Evolutionary conservation across 2,113 vertebrate species (phyloP), one percentile per base, ranked within the genome.

Genomic region (Panthera uncia): DNA sequence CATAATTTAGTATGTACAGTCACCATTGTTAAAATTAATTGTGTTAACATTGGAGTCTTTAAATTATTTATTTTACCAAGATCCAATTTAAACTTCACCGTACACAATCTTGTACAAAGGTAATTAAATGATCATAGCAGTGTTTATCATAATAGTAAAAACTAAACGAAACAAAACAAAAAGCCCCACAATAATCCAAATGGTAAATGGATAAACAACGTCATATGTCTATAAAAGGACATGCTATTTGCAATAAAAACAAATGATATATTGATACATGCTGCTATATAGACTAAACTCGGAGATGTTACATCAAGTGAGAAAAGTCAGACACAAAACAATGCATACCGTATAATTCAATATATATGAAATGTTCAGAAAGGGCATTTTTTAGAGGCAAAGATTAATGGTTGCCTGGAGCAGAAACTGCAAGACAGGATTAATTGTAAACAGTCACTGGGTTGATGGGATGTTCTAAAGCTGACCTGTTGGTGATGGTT

Each of bases 61-160:
- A 87, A 82, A n/a, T 69, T 69, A 85, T 85, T 95, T 79, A 76
- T 63, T 90, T 92, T 57, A 91, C 25, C 38, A 85, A 95, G 71
- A 50, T 50, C 31, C 63, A 80, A 91, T 19, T 91, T 91, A 71
- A 68, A 91, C 48, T 85, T 85, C 38, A 79, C 3, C 10, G 5
- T 45, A 57, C 16, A 85, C 85, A 85, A 71, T 13, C 1, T 31
- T 88, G 11, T 81, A 29, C 41, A 92, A 88, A 88, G 1, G 11
- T 69, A 81, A 81, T 92, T 81, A 95, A 73, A 65, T 29, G 5
- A 73, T 55, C 10, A 80, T 73, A 80, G 2, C 4, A 86, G 4
- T 6, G 27, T 50, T 80, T 71, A 55, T 52, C 38, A 80, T 50
- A 61, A 87, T 33, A 81, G 19, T 18, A 18, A 63, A 81, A 81